These are phyloP conservation scores for Pycnomerus fuliginosus DNA, from an alignment of 2,888 invertebrate genomes.

Conservation along the genomic window DNA sequence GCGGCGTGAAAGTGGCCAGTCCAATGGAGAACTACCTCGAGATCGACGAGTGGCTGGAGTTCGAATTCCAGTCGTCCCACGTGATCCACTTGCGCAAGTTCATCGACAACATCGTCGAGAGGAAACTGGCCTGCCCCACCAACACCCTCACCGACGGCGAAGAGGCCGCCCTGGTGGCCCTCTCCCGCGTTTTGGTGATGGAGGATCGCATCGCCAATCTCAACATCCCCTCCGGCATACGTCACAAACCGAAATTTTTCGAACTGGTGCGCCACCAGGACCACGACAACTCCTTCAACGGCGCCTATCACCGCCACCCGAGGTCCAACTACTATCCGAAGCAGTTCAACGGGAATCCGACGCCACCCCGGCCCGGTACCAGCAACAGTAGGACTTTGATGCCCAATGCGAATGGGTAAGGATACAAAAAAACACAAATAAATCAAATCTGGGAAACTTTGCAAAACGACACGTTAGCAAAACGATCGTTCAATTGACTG, in stretches of 20 bases:
- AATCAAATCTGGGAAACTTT: too few relatives aligned
- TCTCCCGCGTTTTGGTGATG: slow-evolving; percentile 66
- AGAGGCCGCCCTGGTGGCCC: slow-evolving; percentile 50
- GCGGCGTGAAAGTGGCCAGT: slow-evolving; percentile 36
- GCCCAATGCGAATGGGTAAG: too few relatives aligned
- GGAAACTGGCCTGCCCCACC: slow-evolving; percentile 61
- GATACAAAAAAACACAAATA: too few relatives aligned
- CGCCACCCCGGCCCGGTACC: too few relatives aligned
- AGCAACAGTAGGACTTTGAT: too few relatives aligned
- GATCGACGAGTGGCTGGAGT: slow-evolving; percentile 44
- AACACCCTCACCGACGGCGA: slow-evolving; percentile 53
- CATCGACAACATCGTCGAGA: slow-evolving; percentile 35
- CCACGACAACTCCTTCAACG: neutral
- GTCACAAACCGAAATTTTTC: slow-evolving; percentile 72
- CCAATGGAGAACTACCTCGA: slow-evolving; percentile 32
- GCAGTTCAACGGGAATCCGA: neutral
- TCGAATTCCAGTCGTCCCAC: slow-evolving; percentile 32
- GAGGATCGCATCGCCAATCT: slow-evolving; percentile 72
- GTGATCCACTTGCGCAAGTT: slow-evolving; percentile 33
- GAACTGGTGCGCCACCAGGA: slow-evolving; percentile 32
- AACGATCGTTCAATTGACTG: too few relatives aligned
- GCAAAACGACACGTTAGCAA: too few relatives aligned
- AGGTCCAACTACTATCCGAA: neutral
- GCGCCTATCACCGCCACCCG: neutral
- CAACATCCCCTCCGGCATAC: slow-evolving; percentile 71